Conservation (phyloP, 2,888 invertebrate species). For the Scaptomyza polygonia region DNA sequence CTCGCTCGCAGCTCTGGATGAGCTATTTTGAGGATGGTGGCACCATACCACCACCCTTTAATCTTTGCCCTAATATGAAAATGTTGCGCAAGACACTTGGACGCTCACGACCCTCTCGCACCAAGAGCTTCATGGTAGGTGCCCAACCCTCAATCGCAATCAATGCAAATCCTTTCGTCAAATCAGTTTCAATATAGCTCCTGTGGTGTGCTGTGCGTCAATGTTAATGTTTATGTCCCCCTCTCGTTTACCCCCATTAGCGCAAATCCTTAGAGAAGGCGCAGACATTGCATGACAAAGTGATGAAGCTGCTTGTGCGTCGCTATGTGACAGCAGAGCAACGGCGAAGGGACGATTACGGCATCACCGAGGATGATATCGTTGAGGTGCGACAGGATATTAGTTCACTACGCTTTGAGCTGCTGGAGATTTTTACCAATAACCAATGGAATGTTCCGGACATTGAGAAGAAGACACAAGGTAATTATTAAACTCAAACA, state of each 20-base stretch:
- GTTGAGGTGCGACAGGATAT: constrained; percentile 99
- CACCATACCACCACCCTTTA: constrained; percentile 97
- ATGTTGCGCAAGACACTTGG: constrained; percentile 86
- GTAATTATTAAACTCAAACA: constrained; percentile 35
- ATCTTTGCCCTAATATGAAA: constrained; percentile 95
- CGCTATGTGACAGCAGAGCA: constrained; percentile 96
- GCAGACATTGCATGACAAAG: constrained; percentile 90
- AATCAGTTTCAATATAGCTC: constrained; percentile 75
- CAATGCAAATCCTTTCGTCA: constrained; percentile 57
- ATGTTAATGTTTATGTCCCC: constrained; percentile 29
- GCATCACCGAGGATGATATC: constrained; percentile 98
- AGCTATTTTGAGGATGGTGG: constrained; percentile 97
- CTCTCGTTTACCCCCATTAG: constrained; percentile 82
- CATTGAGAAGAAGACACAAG: constrained; percentile 87
- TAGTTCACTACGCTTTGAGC: constrained; percentile 95
- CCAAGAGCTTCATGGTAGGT: constrained; percentile 87
- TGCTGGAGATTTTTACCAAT: constrained; percentile 94
- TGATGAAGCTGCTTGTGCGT: constrained; percentile 94
- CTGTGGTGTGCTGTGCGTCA: constrained; percentile 58
- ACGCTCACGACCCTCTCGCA: constrained; percentile 84
- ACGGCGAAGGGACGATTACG: constrained; percentile 93
- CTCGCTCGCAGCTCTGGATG: constrained; percentile 97
- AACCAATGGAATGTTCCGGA: constrained; percentile 95
- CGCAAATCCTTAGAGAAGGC: constrained; percentile 90
- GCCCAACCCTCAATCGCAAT: constrained; percentile 26